Percentiles rank a stretch among this genome's conserved stretches.
These are phyloP conservation scores for Ornithoptera alexandrae DNA, from an alignment of 2,888 invertebrate genomes.

Conservation along the genomic window DNA sequence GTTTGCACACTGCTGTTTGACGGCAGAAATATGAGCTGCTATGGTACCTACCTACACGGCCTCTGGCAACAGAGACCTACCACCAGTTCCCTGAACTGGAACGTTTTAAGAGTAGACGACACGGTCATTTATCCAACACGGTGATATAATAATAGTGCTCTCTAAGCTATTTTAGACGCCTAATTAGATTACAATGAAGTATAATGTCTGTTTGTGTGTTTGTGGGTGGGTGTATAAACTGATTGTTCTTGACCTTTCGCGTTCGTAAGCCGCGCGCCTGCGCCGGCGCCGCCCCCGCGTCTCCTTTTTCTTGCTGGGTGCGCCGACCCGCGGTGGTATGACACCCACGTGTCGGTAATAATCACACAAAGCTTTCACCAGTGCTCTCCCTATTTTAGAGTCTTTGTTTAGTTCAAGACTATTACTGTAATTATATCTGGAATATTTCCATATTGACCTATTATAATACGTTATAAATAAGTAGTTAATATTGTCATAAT, in stretches of 20 bases:
- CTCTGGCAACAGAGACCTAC: no score
- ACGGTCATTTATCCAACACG: no score
- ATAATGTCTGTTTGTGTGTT: not conserved
- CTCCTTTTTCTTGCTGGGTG: constrained; percentile 59
- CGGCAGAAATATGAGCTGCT: no score
- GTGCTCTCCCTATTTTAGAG: constrained; percentile 64
- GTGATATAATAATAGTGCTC: no score
- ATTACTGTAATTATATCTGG: not conserved
- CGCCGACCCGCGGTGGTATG: constrained; percentile 69
- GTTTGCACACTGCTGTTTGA: no score
- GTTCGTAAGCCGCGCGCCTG: constrained; percentile 54
- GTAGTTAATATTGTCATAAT: no score
- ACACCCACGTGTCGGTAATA: constrained; percentile 79
- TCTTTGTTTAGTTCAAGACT: constrained; percentile 41
- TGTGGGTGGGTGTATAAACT: not conserved
- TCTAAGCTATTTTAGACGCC: no score
- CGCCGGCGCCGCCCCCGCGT: constrained; percentile 56
- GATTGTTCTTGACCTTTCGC: constrained; percentile 43
- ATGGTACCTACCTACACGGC: no score
- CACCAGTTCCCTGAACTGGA: no score
- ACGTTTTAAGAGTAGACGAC: no score
- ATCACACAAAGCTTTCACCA: constrained; percentile 79
- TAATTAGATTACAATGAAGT: not conserved
- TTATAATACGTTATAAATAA: no score
- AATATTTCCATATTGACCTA: no score